Percentiles rank a stretch among this genome's conserved stretches.
Evolutionary conservation across 2,888 invertebrate genomes (phyloP).

Genomic region (Ormyrus pomaceus): DNA sequence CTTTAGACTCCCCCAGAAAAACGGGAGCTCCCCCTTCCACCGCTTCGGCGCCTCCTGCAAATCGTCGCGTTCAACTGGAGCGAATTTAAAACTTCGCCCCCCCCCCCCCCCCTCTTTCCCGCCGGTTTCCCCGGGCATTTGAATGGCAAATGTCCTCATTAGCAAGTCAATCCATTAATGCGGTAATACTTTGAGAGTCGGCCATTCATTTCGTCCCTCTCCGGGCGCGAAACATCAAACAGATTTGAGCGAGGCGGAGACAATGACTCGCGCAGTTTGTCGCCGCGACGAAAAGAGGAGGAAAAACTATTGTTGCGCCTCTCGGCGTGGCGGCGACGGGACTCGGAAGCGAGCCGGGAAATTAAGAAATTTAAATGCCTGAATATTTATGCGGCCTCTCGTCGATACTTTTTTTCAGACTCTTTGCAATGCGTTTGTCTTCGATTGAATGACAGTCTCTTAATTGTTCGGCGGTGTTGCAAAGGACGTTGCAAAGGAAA

Average conservation of each 20-base stretch:
- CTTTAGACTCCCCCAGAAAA: not conserved
- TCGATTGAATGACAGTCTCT: too few species aligned
- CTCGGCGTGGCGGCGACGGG: not conserved
- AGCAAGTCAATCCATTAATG: constrained; percentile 55
- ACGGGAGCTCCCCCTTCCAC: not conserved
- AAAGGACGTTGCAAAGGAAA: too few species aligned
- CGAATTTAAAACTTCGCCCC: constrained; percentile 17
- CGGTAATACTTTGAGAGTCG: constrained; percentile 34
- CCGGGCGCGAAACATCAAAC: constrained; percentile 18
- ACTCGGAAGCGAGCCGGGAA: not conserved
- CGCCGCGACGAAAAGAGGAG: not conserved
- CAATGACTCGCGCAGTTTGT: not conserved
- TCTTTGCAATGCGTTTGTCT: too few species aligned
- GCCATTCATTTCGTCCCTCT: not conserved
- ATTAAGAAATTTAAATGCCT: constrained; percentile 12
- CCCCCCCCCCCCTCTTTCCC: not conserved
- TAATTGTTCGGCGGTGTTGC: too few species aligned
- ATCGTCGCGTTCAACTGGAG: not conserved
- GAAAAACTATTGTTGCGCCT: not conserved
- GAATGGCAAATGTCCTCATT: constrained; percentile 63
- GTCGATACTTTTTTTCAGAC: too few species aligned
- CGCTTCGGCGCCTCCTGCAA: not conserved
- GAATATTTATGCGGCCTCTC: too few species aligned
- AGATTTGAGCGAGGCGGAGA: constrained; percentile 14
- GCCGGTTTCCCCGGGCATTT: constrained; percentile 49